Evolutionary conservation across 2,888 invertebrate species (phyloP), one percentile per base, ranked within the genome.

Genomic region (Mactromeris polynyma): DNA sequence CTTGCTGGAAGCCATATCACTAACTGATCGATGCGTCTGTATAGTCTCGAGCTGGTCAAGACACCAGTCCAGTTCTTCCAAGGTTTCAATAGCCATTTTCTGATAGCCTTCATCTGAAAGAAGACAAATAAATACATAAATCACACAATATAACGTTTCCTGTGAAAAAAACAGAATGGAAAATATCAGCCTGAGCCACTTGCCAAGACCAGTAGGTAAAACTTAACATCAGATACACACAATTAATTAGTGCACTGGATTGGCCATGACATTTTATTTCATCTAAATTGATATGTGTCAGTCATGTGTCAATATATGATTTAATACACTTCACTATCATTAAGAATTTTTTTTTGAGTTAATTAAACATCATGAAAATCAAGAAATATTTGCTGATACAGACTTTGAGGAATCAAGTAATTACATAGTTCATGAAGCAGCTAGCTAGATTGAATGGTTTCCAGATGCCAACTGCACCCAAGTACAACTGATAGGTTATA

Each of bases 1-100:
- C 98, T 99, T 99, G 96, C 99, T 98, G 94, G 99, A 99, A 96
- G 99, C 99, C 99, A 99, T 99, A 97, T 99, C 99, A 93, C 99
- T 99, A 95, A 99, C 99, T 96, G 99, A 99, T 96, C 99, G 98
- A 97, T 99, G 99, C 91, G 99, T 99, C 97, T 99, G 99, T 97
- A 99, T 99, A 94, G 99, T 99, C 97, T 99, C 99, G 97, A 99
- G 97, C 97, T 99, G 99, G 97, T 99, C 99, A 97, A 99, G 97
- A 97, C 99, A 99, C 99, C 99, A 99, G 97, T 99, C 99, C 97
- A 99, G 97, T 97, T 99, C 99, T 97, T 99, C 99, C 97, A 99
- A 98, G 79, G 99, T 99, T 97, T 99, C 99, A 97, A 98, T 97
- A 89, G 99, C 99, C 97, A 99, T 97, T 97, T 99, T 99, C 97